These are phyloP conservation scores for Oxygymnocypris stewartii DNA, from an alignment of 2,113 vertebrate species.

Conservation along the genomic window DNA sequence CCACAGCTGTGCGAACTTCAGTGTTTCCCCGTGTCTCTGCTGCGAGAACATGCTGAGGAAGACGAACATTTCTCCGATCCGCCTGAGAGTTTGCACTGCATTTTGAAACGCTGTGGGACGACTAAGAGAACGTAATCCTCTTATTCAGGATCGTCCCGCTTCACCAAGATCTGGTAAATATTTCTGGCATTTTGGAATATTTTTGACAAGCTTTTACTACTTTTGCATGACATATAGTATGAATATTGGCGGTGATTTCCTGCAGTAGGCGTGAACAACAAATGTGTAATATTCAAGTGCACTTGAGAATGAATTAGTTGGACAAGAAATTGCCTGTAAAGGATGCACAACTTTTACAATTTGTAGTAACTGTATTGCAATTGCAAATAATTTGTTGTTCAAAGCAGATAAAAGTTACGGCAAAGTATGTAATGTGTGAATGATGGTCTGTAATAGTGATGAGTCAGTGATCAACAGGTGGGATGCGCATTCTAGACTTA, in stretches of 20 bases:
- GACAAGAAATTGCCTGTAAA: background rate
- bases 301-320: background rate
- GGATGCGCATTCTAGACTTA: background rate
- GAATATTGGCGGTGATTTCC: background rate
- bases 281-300: background rate
- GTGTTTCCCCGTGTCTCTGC: slow-evolving; percentile 30
- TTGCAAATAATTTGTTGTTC: background rate
- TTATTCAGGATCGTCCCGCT: slow-evolving; percentile 33
- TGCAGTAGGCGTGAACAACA: background rate
- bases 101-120: slow-evolving; percentile 30
- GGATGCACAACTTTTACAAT: background rate
- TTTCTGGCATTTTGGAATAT: background rate
- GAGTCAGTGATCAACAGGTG: slow-evolving; percentile 31
- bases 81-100: slow-evolving; percentile 41
- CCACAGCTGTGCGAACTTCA: slow-evolving; percentile 43
- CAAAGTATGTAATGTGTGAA: background rate
- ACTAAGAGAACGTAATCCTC: slow-evolving; percentile 22
- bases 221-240: background rate
- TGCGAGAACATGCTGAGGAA: slow-evolving; percentile 58
- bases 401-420: background rate
- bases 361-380: background rate
- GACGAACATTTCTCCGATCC: slow-evolving; percentile 37
- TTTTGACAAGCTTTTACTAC: slow-evolving; percentile 10
- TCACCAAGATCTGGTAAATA: slow-evolving; percentile 60
- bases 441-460: background rate